Percentiles rank a stretch among this genome's conserved stretches.
Evolutionary conservation across 2,797 vertebrate genomes (phyloP).

Genomic region (Graptemys geographica): DNA sequence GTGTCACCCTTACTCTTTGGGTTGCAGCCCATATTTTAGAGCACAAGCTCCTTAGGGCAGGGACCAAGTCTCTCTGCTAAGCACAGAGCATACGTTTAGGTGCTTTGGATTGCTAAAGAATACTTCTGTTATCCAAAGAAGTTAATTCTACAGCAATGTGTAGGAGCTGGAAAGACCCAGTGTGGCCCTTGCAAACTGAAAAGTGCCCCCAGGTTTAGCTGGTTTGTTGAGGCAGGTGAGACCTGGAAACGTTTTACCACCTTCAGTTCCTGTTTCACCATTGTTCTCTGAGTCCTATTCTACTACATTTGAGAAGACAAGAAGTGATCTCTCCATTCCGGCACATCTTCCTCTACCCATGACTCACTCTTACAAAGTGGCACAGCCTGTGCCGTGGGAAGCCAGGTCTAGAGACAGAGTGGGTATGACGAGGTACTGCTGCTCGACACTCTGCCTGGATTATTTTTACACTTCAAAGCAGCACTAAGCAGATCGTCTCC

Average conservation of each 20-base stretch:
- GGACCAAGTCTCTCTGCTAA: background rate
- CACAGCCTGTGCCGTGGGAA: background rate
- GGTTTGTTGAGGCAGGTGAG: background rate
- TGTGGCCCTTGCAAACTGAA: background rate
- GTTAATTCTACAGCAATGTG: background rate
- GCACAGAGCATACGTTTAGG: background rate
- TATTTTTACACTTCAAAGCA: background rate
- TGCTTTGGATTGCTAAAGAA: background rate
- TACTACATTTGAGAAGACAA: background rate
- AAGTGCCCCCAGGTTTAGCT: background rate
- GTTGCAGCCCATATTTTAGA: background rate
- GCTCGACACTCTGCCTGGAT: background rate
- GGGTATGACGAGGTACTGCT: accelerated
- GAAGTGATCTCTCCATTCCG: background rate
- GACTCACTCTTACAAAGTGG: background rate
- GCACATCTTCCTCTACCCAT: background rate
- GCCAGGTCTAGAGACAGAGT: background rate
- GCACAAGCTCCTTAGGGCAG: background rate
- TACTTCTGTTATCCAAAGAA: background rate
- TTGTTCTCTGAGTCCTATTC: background rate
- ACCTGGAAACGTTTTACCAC: background rate
- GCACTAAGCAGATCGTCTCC: background rate
- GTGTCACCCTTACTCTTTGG: background rate
- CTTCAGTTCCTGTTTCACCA: background rate
- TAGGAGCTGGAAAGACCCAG: background rate